Base-by-base conservation (phyloP, 2,888 invertebrate genomes). In the Acrobasis consociella region DNA sequence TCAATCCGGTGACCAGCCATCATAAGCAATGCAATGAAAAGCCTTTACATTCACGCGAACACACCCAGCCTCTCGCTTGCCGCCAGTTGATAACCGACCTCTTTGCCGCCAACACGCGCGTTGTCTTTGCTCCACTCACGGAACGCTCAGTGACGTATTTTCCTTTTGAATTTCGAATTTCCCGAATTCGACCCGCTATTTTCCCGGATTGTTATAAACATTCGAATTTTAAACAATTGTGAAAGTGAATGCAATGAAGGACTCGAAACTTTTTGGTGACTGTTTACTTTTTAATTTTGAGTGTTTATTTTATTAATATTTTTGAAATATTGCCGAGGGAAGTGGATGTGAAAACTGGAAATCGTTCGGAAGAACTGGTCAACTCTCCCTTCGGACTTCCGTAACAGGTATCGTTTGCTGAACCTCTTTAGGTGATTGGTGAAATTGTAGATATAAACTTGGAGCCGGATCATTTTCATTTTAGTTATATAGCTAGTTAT, bases 1-100 rank as follows among this genome's bases (percentile, higher is more conserved):
- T 64, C 66, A 62, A 60, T 66, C 65, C 66, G 63, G 60, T 59
- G 62, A 56, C 64, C 65, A 64, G 63, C 66, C 58, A 58, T 64
- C 66, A 42, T 9, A 55, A 38, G 42, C 42, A 42, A 17, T 39
- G 56, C 42, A 56, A 56, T 56, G 64, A 65, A 67, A 69, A 67
- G 64, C 67, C 49, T 58, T 65, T 69, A 75, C 75, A 78, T 78
- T 80, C 77, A 76, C 77, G 74, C 73, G 72, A 72, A 72, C 77
- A 73, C 78, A 76, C 76, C 79, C 81, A 83, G 82, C 85, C 83
- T 82, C 84, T 83, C 83, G 80, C 82, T 74, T 17, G 15, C n/a
- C 55, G 53, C 74, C 77, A 89, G 89, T 89, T 85, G 82, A 85
- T 82, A 86, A 83, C 82, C 83, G 81, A 82, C 86, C 80, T 83